These are phyloP conservation scores for Campaea margaritaria DNA, from an alignment of 2,888 invertebrate species.

Conservation along the genomic window DNA sequence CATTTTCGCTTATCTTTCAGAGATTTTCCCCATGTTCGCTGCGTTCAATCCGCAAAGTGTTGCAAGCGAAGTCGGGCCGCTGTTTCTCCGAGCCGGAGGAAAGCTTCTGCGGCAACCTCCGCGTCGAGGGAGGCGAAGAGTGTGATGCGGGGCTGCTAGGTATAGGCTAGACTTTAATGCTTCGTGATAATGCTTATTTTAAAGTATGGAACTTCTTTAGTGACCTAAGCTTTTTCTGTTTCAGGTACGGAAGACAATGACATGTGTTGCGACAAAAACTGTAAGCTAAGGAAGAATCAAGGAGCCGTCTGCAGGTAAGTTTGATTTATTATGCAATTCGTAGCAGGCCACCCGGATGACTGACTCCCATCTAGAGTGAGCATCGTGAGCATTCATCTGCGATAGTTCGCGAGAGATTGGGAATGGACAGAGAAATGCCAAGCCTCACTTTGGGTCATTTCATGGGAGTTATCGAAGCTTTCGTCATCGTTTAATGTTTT, in stretches of 20 bases:
- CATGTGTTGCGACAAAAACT: conserved; percentile 96
- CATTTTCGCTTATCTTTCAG: conserved; percentile 73
- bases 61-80: conserved; percentile 95
- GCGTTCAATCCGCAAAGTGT: conserved; percentile 95
- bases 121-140: conserved; percentile 98
- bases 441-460: too few relatives aligned
- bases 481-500: too few relatives aligned
- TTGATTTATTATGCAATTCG: background rate
- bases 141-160: conserved; percentile 98
- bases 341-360: background rate
- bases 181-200: background rate
- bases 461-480: too few relatives aligned
- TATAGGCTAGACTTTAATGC: conserved; percentile 19
- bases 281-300: conserved; percentile 91
- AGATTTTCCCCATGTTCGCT: conserved; percentile 97
- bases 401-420: too few relatives aligned
- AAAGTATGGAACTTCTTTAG: background rate
- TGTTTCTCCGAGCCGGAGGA: conserved; percentile 97
- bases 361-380: too few relatives aligned
- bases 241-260: conserved; percentile 94
- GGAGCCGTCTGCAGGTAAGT: conserved; percentile 94
- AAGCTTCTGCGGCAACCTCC: conserved; percentile 97
- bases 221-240: conserved; percentile 1
- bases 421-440: too few relatives aligned
- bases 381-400: too few relatives aligned